A percentile compares a stretch with the other conserved stretches of the same genome.
Evolutionary conservation across 2,113 vertebrate genomes (phyloP).

Genomic region (Rhinolophus ferrumequinum): DNA sequence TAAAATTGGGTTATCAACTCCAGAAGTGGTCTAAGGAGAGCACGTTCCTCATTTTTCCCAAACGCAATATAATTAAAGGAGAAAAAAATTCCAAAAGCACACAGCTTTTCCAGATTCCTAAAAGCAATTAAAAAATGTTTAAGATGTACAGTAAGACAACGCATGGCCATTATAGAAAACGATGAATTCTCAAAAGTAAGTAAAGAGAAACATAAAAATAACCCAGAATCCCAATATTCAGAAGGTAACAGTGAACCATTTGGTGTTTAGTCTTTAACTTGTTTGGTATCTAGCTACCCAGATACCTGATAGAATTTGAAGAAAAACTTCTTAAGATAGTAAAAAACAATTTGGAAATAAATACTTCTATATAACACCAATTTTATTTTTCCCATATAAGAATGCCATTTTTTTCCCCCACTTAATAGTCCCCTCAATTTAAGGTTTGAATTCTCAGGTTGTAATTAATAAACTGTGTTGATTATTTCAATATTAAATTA

Average conservation of each 20-base stretch:
- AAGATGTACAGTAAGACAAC: neutral
- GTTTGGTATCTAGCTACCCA: neutral
- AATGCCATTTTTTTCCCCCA: neutral
- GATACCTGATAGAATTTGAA: neutral
- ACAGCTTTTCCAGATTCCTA: neutral
- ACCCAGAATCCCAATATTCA: neutral
- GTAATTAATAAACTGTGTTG: conserved; percentile 49
- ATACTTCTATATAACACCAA: neutral
- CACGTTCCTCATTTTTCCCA: neutral
- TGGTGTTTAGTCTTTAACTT: neutral
- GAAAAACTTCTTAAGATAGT: neutral
- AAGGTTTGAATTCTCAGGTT: neutral
- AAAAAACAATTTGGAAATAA: neutral
- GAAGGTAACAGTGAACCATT: neutral
- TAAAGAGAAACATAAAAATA: neutral
- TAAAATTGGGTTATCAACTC: neutral
- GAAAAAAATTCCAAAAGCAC: neutral
- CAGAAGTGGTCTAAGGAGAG: neutral
- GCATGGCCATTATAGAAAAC: neutral
- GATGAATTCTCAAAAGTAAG: neutral
- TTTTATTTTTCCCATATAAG: neutral
- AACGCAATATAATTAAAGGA: neutral
- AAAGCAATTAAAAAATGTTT: neutral
- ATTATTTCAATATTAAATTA: conserved; percentile 81
- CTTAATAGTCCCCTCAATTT: neutral